Percentiles rank a stretch among this genome's conserved stretches.
Conservation (phyloP, 2,888 invertebrate species). For the Sesamia inferens region DNA sequence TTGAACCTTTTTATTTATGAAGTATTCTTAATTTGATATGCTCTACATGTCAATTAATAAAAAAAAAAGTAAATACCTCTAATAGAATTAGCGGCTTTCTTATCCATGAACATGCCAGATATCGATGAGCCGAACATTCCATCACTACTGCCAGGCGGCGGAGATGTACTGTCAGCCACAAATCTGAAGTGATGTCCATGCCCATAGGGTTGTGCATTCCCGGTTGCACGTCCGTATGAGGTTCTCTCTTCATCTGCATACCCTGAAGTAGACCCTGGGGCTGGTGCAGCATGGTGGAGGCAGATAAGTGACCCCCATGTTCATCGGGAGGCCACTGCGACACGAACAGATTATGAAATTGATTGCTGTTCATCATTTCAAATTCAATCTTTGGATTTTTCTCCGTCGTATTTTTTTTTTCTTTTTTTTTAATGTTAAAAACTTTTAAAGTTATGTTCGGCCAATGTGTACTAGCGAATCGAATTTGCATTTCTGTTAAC, state of each 20-base stretch:
- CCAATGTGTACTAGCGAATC: too few species aligned
- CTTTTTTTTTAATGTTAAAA: too few species aligned
- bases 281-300: conserved; percentile 86
- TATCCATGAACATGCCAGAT: conserved; percentile 48
- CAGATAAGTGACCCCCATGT: conserved; percentile 86
- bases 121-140: too few species aligned
- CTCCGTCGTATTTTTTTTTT: conserved; percentile 57
- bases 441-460: too few species aligned
- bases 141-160: conserved; percentile 85
- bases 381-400: conserved; percentile 66
- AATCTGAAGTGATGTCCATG: conserved; percentile 80
- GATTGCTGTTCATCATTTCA: conserved; percentile 84
- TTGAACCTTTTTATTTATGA: neutral
- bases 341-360: conserved; percentile 88
- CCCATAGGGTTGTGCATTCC: conserved; percentile 83
- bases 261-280: conserved; percentile 74
- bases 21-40: neutral
- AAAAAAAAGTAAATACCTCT: conserved; percentile 89
- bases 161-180: conserved; percentile 91
- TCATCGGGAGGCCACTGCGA: conserved; percentile 89
- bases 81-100: conserved; percentile 91
- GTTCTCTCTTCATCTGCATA: conserved; percentile 84
- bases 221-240: conserved; percentile 63
- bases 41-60: neutral
- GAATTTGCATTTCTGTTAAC: too few species aligned